Evolutionary conservation across 1,140 invertebrate genomes (phyloP).

Genomic region (Coptotermes formosanus): DNA sequence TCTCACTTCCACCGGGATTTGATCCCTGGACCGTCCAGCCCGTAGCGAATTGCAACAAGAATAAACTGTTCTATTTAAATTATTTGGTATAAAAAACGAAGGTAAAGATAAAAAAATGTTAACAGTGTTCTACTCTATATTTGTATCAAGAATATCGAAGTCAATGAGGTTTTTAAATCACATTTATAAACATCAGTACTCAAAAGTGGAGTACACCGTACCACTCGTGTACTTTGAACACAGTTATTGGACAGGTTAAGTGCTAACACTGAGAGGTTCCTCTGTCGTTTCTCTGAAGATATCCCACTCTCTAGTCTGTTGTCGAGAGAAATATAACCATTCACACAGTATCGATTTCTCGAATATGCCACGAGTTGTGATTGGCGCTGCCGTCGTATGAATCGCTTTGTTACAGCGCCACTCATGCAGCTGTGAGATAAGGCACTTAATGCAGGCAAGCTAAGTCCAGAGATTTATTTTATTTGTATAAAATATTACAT

Average conservation of each 20-base stretch:
- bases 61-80: no score
- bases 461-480: background rate
- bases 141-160: no score
- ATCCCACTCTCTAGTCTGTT: background rate
- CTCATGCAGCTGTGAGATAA: constrained; percentile 1
- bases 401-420: constrained; percentile 3
- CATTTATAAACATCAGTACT: no score
- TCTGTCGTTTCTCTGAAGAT: no score
- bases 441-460: background rate
- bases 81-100: no score
- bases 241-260: background rate
- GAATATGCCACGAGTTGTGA: background rate
- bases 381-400: constrained; percentile 2
- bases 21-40: no score
- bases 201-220: no score
- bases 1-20: no score
- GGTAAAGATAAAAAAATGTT: no score
- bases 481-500: background rate
- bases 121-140: no score
- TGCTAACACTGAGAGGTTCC: background rate
- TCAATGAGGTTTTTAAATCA: no score
- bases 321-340: background rate
- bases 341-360: constrained; percentile 1
- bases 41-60: no score
- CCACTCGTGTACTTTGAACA: background rate